These are phyloP conservation scores for Ophiodon elongatus DNA, from an alignment of 2,113 vertebrate species.

Conservation along the genomic window DNA sequence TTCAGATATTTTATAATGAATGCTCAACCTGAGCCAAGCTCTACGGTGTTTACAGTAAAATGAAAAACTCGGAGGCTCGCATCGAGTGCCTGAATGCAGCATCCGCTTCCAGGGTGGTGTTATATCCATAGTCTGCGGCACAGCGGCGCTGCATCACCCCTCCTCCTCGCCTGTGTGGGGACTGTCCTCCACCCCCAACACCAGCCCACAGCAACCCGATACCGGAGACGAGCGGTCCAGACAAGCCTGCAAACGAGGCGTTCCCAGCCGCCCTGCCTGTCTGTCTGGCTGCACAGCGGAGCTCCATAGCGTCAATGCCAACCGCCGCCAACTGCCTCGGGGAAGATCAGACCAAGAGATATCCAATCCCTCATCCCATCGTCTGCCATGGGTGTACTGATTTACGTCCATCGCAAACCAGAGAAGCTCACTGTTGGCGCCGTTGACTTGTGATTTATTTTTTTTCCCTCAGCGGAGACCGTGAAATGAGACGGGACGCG, in stretches of 20 bases:
- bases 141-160: conserved; percentile 65
- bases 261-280: conserved; percentile 77
- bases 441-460: conserved; percentile 28
- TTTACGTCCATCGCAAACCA: not conserved
- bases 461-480: conserved; percentile 7
- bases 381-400: conserved; percentile 39
- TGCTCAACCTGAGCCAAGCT: not conserved
- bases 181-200: conserved; percentile 66
- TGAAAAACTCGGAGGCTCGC: not conserved
- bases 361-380: conserved; percentile 22
- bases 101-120: conserved; percentile 41
- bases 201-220: conserved; percentile 77
- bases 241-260: conserved; percentile 82
- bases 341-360: conserved; percentile 48
- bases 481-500: conserved; percentile 65
- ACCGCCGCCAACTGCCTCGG: conserved; percentile 47
- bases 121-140: conserved; percentile 66
- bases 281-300: conserved; percentile 58
- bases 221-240: conserved; percentile 81
- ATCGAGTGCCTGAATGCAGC: conserved; percentile 18
- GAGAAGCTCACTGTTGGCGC: conserved; percentile 12
- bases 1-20: not conserved
- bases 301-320: conserved; percentile 49
- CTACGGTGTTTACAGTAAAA: not conserved
- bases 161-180: conserved; percentile 22